Conservation (phyloP, 2,113 vertebrate species). For the Galeopterus variegatus region DNA sequence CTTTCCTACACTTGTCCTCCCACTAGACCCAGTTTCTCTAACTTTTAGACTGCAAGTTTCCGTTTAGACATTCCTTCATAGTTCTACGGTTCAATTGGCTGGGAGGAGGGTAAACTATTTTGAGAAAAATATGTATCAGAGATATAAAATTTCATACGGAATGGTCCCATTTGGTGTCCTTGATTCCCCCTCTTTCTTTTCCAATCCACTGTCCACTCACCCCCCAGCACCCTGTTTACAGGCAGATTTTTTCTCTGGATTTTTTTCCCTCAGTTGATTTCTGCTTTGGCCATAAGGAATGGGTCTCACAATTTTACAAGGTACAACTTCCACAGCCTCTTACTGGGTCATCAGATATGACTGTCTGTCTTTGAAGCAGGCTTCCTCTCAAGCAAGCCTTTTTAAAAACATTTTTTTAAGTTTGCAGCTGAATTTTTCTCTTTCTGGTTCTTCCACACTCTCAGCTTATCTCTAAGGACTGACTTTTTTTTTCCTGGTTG, state of each 20-base stretch:
- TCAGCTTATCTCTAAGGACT: not conserved
- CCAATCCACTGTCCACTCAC: not conserved
- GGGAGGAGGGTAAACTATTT: not conserved
- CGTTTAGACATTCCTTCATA: not conserved
- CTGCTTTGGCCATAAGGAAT: conserved; percentile 10
- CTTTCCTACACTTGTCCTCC: not conserved
- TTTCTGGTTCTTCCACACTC: not conserved
- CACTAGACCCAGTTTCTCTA: not conserved
- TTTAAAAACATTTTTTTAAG: not conserved
- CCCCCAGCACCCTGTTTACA: not conserved
- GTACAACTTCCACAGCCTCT: not conserved
- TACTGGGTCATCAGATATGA: not conserved
- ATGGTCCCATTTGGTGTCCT: not conserved
- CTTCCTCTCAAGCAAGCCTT: not conserved
- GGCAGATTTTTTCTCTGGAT: conserved; percentile 21
- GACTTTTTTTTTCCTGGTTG: not conserved
- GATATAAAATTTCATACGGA: not conserved
- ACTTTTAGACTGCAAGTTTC: not conserved
- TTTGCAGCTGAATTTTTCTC: not conserved
- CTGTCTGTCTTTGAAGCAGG: not conserved
- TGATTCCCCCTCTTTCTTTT: not conserved
- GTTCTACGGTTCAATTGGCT: not conserved
- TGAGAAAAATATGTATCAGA: conserved; percentile 9
- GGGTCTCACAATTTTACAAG: conserved; percentile 28
- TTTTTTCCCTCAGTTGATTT: not conserved